phyloP scores from a whole-genome alignment of 2,888 invertebrate species.

The Ectemnius cavifrons region DNA sequence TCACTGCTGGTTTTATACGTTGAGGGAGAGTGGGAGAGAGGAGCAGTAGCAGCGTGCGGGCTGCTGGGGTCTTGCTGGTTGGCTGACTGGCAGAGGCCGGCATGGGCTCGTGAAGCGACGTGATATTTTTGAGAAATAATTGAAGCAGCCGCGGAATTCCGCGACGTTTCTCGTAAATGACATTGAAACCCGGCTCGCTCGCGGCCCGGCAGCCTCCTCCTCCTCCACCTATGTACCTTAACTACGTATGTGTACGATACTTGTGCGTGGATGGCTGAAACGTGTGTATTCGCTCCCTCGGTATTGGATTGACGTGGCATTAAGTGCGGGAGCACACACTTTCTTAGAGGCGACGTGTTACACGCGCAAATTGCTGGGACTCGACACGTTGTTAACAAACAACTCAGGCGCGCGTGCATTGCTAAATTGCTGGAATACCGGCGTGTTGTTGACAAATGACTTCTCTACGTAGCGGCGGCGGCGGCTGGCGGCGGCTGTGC shows the following conservation, averaged over 20 bases:
- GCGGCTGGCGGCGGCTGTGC: background rate
- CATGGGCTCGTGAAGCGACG: background rate
- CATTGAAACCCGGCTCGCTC: background rate
- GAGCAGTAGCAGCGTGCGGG: too few species aligned
- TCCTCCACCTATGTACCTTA: too few species aligned
- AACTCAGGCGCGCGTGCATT: slow-evolving; percentile 20
- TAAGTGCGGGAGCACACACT: slow-evolving; percentile 24
- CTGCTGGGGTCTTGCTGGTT: too few species aligned
- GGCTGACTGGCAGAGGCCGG: too few species aligned
- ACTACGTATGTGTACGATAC: too few species aligned
- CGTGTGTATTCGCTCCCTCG: slow-evolving; percentile 3
- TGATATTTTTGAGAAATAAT: background rate
- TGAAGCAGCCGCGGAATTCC: slow-evolving; percentile 4
- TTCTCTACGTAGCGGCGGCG: background rate
- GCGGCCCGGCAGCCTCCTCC: too few species aligned
- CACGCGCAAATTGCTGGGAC: slow-evolving; percentile 27
- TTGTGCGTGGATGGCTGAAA: background rate
- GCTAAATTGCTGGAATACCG: slow-evolving; percentile 36
- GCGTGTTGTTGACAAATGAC: slow-evolving; percentile 37
- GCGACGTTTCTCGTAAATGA: slow-evolving; percentile 1
- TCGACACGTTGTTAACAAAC: slow-evolving; percentile 36
- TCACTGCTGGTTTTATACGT: too few species aligned
- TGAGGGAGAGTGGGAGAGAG: too few species aligned
- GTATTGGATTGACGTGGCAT: slow-evolving; percentile 31
- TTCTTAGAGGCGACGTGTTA: slow-evolving; percentile 18